These are phyloP conservation scores for Anoplius nigerrimus DNA, from an alignment of 2,888 invertebrate genomes.

Conservation along the genomic window DNA sequence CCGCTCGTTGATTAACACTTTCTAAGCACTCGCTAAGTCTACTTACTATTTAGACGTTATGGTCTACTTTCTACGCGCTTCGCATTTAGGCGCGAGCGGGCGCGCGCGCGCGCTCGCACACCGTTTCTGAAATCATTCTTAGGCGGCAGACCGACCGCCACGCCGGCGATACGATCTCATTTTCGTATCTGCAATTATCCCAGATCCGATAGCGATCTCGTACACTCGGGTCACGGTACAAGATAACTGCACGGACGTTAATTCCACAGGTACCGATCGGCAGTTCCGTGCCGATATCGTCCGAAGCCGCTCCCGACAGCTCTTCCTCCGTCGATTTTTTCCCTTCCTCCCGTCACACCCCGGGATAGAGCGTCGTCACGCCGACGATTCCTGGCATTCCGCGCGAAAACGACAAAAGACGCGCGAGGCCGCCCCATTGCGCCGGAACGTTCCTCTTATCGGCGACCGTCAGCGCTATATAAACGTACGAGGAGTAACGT, in stretches of 20 bases:
- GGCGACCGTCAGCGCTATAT: constrained; percentile 33
- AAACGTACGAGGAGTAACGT: constrained; percentile 33
- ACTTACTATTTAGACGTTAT: constrained; percentile 27
- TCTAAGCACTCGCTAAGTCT: constrained; percentile 24
- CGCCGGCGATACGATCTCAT: no score
- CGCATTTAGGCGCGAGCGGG: constrained; percentile 28
- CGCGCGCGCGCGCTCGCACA: no score
- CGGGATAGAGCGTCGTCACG: no score
- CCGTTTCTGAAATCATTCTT: constrained; percentile 15
- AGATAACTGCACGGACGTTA: neutral
- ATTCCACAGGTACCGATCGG: no score
- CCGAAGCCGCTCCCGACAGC: no score
- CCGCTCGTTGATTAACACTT: constrained; percentile 41
- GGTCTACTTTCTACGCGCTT: constrained; percentile 42
- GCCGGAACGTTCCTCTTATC: constrained; percentile 43
- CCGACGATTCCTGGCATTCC: neutral
- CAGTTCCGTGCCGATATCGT: no score
- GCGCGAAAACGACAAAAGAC: neutral
- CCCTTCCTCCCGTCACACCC: no score
- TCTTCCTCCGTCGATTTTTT: no score
- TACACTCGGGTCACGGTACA: neutral
- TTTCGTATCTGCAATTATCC: no score
- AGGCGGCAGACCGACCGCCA: no score
- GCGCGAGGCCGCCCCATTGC: constrained; percentile 41
- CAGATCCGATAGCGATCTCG: no score